These are phyloP conservation scores for Rhodophaea formosa DNA, from an alignment of 2,888 invertebrate species.

Conservation along the genomic window DNA sequence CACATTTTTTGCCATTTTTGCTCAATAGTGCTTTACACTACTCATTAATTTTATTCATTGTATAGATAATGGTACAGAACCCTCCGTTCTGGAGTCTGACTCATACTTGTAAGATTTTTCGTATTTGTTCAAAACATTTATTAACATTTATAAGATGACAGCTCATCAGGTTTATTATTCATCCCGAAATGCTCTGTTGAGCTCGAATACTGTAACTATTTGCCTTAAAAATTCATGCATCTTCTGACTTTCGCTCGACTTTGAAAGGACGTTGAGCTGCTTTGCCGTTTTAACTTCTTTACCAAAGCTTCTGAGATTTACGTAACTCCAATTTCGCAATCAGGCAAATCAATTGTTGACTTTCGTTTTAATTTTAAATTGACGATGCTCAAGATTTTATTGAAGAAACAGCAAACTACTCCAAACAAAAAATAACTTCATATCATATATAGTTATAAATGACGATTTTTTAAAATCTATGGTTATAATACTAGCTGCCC, in stretches of 20 bases:
- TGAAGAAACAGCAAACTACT: not conserved
- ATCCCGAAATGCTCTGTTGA: not conserved
- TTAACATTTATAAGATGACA: too few species aligned
- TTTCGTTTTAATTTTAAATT: not conserved
- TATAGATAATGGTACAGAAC: too few species aligned
- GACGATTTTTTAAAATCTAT: too few species aligned
- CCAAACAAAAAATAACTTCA: too few species aligned
- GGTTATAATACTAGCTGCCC: too few species aligned
- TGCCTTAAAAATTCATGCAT: slow-evolving; percentile 2
- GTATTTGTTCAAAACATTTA: too few species aligned
- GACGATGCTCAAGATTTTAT: not conserved
- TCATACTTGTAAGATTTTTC: too few species aligned
- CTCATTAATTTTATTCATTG: too few species aligned
- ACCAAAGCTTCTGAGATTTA: not conserved
- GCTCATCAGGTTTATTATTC: not conserved
- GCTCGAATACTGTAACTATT: not conserved
- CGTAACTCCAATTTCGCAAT: not conserved
- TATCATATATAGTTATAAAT: too few species aligned
- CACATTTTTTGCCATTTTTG: too few species aligned
- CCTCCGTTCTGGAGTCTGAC: too few species aligned
- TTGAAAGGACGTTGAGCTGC: slow-evolving; percentile 3
- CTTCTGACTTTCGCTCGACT: not conserved
- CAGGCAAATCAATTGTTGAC: not conserved
- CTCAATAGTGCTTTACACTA: too few species aligned
- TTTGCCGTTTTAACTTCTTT: slow-evolving; percentile 1